Evolutionary conservation across 2,888 invertebrate genomes (phyloP), one percentile per base, ranked within the genome.

Genomic region (Lumbricus terrestris): DNA sequence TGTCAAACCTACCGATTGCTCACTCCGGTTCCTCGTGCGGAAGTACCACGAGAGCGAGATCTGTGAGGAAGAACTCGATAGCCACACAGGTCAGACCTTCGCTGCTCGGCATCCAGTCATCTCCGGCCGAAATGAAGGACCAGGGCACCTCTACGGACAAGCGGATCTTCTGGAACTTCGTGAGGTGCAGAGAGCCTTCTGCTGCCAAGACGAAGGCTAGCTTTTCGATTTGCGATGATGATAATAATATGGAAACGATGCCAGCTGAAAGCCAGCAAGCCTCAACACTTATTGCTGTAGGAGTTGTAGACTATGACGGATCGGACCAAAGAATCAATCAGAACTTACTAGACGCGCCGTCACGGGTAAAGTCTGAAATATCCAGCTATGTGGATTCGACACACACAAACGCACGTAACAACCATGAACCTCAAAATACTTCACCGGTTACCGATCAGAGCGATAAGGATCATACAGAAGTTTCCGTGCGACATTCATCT

Each of bases 71-170:
- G 85, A 85, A 85, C 23, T 85, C 90, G 29, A 37, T 88, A 88
- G 33, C 88, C 37, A 90, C 90, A 37, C 47, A 90, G 88, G 82
- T 88, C 20, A 90, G 88, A 54, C 82, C 89, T 47, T 34, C 37
- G 13, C 54, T 69, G 69, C 82, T 69, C 8, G 89, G 89, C 35
- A 90, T 85, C 38, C 90, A 85, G 23, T 38, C 85, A 20, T 90
- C 34, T 85, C 47, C 33, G 34, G 54, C 33, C 34, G 47, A 90
- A 40, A 90, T 90, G 90, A 40, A 88, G 15, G 90, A 90, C 29
- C 88, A 90, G 37, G 54, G 47, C 34, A 90, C 90, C 18, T 90
- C 88, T 1, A 90, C 90, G 16, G 90, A 90, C 42, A 54, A 54
- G 18, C 90, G 90, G 33, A 38, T 82, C 29, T 90, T 90, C 8